Conservation (phyloP, 2,113 vertebrate genomes). For the Smithornis capensis region DNA sequence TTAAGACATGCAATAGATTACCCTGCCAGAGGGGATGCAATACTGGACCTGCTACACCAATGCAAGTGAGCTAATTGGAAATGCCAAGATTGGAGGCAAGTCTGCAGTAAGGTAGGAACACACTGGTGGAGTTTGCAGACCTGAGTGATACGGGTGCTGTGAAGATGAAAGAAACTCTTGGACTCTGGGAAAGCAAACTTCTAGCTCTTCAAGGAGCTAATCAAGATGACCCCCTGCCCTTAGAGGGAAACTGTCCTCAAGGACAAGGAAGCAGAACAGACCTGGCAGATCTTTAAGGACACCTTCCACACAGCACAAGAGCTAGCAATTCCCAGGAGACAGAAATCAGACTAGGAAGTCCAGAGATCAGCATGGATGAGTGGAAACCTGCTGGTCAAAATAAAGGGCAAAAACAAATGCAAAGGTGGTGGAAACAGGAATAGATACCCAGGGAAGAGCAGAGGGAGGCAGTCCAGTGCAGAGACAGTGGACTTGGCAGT, state of each 20-base stretch:
- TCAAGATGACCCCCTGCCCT: background rate
- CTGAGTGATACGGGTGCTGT: accelerated
- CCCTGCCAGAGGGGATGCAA: background rate
- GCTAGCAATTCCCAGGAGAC: background rate
- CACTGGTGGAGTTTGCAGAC: background rate
- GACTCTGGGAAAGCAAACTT: background rate
- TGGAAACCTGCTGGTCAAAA: accelerated
- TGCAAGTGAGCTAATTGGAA: background rate
- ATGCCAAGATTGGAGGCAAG: background rate
- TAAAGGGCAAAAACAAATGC: background rate
- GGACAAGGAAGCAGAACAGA: background rate
- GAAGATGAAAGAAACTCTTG: background rate
- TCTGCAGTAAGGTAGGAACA: accelerated
- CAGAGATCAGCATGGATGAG: background rate
- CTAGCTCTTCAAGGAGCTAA: background rate
- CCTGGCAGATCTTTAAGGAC: background rate
- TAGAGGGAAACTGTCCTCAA: background rate
- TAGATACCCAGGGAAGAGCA: background rate
- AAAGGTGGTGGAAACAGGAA: background rate
- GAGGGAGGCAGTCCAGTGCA: background rate
- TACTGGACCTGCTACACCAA: background rate
- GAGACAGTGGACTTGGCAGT: background rate
- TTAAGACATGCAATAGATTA: background rate
- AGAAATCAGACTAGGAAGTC: background rate
- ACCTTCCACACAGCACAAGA: background rate